Evolutionary conservation across 2,888 invertebrate species (phyloP).

Genomic region (Ormyrus nitidulus): DNA sequence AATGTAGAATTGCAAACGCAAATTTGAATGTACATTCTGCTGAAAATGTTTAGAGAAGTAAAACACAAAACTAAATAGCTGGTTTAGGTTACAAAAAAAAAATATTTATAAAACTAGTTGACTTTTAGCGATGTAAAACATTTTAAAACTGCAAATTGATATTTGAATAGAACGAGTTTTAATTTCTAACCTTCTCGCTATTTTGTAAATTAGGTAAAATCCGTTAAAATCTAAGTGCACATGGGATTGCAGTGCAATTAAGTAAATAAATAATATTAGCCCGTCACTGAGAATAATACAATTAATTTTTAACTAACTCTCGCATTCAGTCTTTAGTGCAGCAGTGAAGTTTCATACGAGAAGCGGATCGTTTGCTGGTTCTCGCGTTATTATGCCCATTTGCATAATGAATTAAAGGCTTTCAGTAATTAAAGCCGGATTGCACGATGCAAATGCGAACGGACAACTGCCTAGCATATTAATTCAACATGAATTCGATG

Average conservation of each 20-base stretch:
- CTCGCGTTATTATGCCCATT: constrained; percentile 69
- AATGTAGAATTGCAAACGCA: too few relatives aligned
- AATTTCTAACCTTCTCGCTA: too few relatives aligned
- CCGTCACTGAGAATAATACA: not conserved
- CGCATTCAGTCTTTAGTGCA: constrained; percentile 32
- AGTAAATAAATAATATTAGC: constrained; percentile 17
- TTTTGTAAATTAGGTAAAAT: too few relatives aligned
- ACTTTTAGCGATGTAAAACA: too few relatives aligned
- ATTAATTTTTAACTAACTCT: constrained; percentile 42
- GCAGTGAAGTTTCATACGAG: constrained; percentile 30
- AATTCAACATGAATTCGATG: constrained; percentile 59
- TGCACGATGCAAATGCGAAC: constrained; percentile 66
- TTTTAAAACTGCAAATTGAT: too few relatives aligned
- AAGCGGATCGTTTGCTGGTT: constrained; percentile 66
- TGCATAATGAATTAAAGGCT: constrained; percentile 71
- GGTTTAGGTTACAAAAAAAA: too few relatives aligned
- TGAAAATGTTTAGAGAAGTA: too few relatives aligned
- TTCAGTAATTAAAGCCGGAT: constrained; percentile 69
- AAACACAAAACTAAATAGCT: too few relatives aligned
- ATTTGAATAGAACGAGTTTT: too few relatives aligned
- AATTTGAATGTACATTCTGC: too few relatives aligned
- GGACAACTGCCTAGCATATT: constrained; percentile 66
- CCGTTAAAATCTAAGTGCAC: not conserved
- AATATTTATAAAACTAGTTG: too few relatives aligned
- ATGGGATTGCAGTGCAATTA: not conserved